Evolutionary conservation across 2,888 invertebrate species (phyloP).

Genomic region (Mechanitis mazaeus): DNA sequence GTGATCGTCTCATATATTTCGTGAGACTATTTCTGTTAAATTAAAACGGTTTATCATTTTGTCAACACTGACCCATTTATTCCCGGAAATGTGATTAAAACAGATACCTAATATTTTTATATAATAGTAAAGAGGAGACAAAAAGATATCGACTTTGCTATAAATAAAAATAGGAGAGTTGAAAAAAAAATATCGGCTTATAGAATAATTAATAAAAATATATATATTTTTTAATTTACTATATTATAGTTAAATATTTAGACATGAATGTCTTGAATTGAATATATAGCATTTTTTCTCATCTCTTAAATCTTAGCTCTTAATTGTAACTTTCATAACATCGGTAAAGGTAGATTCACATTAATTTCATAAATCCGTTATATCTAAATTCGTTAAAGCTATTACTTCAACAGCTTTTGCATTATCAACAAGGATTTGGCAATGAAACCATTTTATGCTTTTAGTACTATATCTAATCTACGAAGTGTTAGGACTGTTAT

Average conservation of each 20-base stretch:
- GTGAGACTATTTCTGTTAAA: not conserved
- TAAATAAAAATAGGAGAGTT: no score
- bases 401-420: constrained; percentile 11
- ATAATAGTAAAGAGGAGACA: no score
- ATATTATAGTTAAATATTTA: not conserved
- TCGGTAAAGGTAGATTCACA: not conserved
- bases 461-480: constrained; percentile 46
- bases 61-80: not conserved
- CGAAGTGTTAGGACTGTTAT: constrained; percentile 11
- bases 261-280: not conserved
- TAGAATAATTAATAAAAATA: no score
- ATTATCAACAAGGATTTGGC: constrained; percentile 19
- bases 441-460: constrained; percentile 21
- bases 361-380: not conserved
- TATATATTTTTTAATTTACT: no score
- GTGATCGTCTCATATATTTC: not conserved
- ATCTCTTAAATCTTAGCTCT: no score
- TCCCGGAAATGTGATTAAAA: constrained; percentile 1
- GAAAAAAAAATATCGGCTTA: no score
- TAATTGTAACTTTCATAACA: no score
- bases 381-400: constrained; percentile 1
- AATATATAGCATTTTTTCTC: no score
- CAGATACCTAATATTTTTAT: not conserved
- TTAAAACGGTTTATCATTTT: not conserved
- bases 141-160: no score